A percentile compares a stretch with the other conserved stretches of the same genome.
Conservation (phyloP, 2,797 vertebrate species). For the Apogon talboti region DNA sequence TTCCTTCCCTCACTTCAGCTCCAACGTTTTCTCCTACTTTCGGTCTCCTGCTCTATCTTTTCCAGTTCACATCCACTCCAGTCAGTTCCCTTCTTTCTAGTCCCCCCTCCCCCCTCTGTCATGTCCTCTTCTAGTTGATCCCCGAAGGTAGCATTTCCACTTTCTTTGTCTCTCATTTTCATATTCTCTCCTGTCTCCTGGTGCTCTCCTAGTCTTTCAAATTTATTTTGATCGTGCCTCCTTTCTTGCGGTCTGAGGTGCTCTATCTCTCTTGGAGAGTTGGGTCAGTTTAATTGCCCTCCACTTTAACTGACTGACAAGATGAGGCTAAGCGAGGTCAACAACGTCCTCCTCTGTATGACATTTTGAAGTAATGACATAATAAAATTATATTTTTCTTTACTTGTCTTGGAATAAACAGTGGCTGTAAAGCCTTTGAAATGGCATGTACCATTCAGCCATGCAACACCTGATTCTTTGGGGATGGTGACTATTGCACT, state of each 20-base stretch:
- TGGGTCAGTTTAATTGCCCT: conserved; percentile 71
- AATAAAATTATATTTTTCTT: conserved; percentile 56
- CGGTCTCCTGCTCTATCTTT: conserved; percentile 61
- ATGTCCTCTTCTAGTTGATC: conserved; percentile 67
- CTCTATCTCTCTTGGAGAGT: conserved; percentile 35
- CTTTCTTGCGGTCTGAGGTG: conserved; percentile 53
- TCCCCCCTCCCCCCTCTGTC: conserved; percentile 16
- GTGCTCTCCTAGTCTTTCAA: conserved; percentile 46
- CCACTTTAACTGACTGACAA: conserved; percentile 75
- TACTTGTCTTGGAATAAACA: conserved; percentile 29
- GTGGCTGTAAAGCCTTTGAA: conserved; percentile 5
- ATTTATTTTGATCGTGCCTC: conserved; percentile 65
- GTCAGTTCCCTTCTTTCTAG: conserved; percentile 45
- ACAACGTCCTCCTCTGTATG: conserved; percentile 58
- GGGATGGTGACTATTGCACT: neutral
- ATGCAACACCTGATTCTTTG: neutral
- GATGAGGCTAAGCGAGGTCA: conserved; percentile 65
- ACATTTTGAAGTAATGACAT: conserved; percentile 54
- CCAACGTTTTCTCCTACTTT: conserved; percentile 70
- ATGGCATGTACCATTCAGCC: conserved; percentile 1
- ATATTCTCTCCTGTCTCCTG: conserved; percentile 57
- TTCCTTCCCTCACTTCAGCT: conserved; percentile 67
- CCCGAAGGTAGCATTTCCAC: conserved; percentile 73
- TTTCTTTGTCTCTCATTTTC: conserved; percentile 74
- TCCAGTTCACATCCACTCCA: conserved; percentile 66